Percentiles rank a stretch among this genome's conserved stretches.
phyloP scores from a whole-genome alignment of 2,797 vertebrate species.

The Glossophaga mutica region DNA sequence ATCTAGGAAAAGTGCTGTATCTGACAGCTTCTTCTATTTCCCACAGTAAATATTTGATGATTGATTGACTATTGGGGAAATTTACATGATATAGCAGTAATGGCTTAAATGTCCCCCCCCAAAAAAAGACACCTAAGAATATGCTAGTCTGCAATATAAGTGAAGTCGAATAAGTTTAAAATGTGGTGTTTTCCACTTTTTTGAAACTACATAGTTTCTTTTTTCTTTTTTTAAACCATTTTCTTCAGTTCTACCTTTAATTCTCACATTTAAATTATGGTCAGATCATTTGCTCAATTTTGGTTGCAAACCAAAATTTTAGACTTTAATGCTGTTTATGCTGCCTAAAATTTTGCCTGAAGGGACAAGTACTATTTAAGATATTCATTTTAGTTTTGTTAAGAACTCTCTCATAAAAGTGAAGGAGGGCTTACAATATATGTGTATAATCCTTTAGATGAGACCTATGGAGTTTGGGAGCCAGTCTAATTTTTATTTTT shows the following conservation, averaged over 20 bases:
- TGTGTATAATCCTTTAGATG: background rate
- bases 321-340: background rate
- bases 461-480: background rate
- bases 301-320: background rate
- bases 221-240: background rate
- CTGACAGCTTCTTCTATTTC: background rate
- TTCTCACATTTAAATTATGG: background rate
- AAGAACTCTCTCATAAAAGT: background rate
- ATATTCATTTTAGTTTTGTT: background rate
- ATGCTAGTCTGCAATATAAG: background rate
- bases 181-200: background rate
- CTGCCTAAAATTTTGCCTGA: background rate
- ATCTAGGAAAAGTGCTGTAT: background rate
- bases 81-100: background rate
- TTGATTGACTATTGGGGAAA: background rate
- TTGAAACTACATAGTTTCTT: background rate
- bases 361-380: background rate
- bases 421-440: background rate
- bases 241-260: background rate
- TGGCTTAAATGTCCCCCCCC: background rate
- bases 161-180: constrained; percentile 23
- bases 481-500: background rate
- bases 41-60: background rate
- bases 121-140: background rate
- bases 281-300: background rate